Evolutionary conservation across 1,140 invertebrate genomes (phyloP).

Genomic region (Drosophila persimilis): DNA sequence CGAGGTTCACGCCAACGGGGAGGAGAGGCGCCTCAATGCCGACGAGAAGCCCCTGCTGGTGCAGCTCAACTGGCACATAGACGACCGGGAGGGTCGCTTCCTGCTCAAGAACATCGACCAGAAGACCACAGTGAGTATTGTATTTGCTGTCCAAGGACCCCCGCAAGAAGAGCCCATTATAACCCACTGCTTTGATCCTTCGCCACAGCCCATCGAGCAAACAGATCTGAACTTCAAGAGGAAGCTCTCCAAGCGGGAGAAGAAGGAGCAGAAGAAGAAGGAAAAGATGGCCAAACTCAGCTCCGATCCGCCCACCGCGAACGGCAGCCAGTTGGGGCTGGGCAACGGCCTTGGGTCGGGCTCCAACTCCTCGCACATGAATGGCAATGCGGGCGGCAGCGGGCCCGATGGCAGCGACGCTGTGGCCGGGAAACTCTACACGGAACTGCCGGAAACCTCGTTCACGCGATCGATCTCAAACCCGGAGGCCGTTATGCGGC

Average conservation of each 20-base stretch:
- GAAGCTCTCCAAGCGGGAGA: constrained; percentile 99
- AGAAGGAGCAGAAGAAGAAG: constrained; percentile 98
- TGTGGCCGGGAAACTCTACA: constrained; percentile 96
- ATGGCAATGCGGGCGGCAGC: constrained; percentile 51
- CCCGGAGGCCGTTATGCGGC: constrained; percentile 99
- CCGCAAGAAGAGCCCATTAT: no score
- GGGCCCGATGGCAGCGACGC: constrained; percentile 76
- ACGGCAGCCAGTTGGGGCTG: constrained; percentile 81
- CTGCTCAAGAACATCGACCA: constrained; percentile 94
- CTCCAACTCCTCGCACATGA: constrained; percentile 81
- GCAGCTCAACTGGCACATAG: constrained; percentile 99
- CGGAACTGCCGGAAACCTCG: constrained; percentile 97
- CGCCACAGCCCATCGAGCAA: constrained; percentile 74
- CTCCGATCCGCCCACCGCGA: constrained; percentile 87
- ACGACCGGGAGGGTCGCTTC: constrained; percentile 98
- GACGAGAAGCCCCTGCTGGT: constrained; percentile 98
- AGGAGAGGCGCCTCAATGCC: constrained; percentile 93
- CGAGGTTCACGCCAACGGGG: constrained; percentile 98
- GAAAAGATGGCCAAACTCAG: constrained; percentile 94
- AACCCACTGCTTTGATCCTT: neutral
- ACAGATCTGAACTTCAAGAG: constrained; percentile 87
- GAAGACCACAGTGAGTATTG: constrained; percentile 86
- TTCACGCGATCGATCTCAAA: constrained; percentile 99
- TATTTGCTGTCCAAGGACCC: neutral
- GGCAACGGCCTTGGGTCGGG: constrained; percentile 55